Conservation (phyloP, 2,888 invertebrate species). For the Acrobasis suavella region DNA sequence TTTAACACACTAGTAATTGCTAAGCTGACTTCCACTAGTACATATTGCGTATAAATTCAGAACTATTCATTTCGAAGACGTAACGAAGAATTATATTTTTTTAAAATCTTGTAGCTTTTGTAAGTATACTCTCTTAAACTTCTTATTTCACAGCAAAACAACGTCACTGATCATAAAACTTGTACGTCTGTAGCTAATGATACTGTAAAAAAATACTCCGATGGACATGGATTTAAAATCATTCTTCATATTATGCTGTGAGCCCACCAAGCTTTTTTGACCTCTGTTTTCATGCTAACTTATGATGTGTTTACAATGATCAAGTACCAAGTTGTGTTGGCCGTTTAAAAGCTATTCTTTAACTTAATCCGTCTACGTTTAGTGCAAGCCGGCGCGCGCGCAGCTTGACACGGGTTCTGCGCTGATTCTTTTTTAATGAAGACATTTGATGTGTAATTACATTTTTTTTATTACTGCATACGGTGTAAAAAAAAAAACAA, state of each 20-base stretch:
- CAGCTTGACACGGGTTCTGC: slow-evolving; percentile 52
- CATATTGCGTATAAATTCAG: too few relatives aligned
- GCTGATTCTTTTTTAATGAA: slow-evolving; percentile 35
- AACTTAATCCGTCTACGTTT: slow-evolving; percentile 52
- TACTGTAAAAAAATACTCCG: neutral
- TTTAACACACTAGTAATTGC: too few relatives aligned
- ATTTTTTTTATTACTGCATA: neutral
- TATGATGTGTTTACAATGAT: slow-evolving; percentile 32
- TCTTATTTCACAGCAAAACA: neutral
- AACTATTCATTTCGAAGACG: too few relatives aligned
- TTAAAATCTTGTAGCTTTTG: too few relatives aligned
- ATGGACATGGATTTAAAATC: neutral
- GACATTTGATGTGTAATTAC: neutral
- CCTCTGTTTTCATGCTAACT: neutral
- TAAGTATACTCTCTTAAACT: too few relatives aligned
- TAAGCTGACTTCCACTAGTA: too few relatives aligned
- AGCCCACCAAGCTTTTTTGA: slow-evolving; percentile 3
- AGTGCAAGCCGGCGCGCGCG: slow-evolving; percentile 60
- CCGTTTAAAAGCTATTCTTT: slow-evolving; percentile 38
- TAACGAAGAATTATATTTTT: too few relatives aligned
- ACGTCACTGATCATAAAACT: slow-evolving; percentile 3
- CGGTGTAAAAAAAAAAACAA: too few relatives aligned
- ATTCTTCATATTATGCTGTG: slow-evolving; percentile 4
- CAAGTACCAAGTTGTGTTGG: slow-evolving; percentile 35
- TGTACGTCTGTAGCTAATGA: neutral